A percentile compares a stretch with the other conserved stretches of the same genome.
Evolutionary conservation across 2,797 vertebrate species (phyloP).

Genomic region (Catharus ustulatus): DNA sequence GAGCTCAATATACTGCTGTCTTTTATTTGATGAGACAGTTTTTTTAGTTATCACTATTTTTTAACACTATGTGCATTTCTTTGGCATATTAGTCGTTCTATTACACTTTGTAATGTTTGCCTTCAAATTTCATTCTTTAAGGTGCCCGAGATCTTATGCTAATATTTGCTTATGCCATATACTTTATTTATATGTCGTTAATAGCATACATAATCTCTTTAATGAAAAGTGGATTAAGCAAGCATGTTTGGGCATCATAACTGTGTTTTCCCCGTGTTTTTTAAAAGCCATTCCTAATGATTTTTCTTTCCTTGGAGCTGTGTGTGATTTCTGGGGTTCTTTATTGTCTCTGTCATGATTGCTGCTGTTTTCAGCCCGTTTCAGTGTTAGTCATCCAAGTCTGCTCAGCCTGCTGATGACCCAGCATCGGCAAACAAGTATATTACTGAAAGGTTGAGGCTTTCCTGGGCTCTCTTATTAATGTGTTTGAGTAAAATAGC

Average conservation of each 20-base stretch:
- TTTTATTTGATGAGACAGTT: not conserved
- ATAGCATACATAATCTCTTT: not conserved
- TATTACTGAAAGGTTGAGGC: not conserved
- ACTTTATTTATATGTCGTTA: not conserved
- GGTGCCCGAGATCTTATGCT: not conserved
- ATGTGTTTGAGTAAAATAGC: not conserved
- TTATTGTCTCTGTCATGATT: constrained; percentile 34
- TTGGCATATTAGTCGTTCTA: not conserved
- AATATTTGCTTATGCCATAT: not conserved
- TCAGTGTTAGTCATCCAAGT: constrained; percentile 8
- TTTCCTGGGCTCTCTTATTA: not conserved
- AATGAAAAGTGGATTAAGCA: not conserved
- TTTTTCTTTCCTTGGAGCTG: not conserved
- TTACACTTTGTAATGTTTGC: not conserved
- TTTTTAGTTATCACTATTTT: not conserved
- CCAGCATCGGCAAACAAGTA: not conserved
- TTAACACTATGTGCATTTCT: fast-evolving
- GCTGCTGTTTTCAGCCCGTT: not conserved
- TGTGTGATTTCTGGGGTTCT: not conserved
- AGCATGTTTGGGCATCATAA: not conserved
- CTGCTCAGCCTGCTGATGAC: not conserved
- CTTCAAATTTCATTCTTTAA: constrained; percentile 30
- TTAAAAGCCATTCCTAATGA: not conserved
- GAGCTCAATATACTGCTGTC: not conserved
- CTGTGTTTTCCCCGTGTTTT: not conserved